A percentile compares a stretch with the other conserved stretches of the same genome.
Evolutionary conservation across 1,140 invertebrate genomes (phyloP).

Genomic region (Drosophila tristis): DNA sequence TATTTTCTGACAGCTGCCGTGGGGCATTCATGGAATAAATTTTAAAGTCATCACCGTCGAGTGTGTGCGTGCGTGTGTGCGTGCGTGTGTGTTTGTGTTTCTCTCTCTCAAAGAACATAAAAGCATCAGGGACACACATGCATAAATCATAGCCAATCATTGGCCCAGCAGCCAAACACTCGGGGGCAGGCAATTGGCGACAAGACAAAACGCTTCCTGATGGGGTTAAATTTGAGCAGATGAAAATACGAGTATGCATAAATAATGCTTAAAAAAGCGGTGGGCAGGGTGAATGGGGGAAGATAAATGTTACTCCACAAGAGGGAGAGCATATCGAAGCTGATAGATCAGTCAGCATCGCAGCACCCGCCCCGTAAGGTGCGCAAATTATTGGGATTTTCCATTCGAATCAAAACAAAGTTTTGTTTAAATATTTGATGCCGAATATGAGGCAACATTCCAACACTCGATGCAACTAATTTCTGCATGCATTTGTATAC

Average conservation of each 20-base stretch:
- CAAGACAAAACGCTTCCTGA: constrained; percentile 51
- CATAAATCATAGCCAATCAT: constrained; percentile 47
- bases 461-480: no score
- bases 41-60: constrained; percentile 26
- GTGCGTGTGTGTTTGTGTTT: no score
- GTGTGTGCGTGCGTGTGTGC: background rate
- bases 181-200: constrained; percentile 29
- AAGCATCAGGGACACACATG: constrained; percentile 21
- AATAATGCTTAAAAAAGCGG: constrained; percentile 8
- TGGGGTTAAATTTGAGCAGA: constrained; percentile 41
- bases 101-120: constrained; percentile 5
- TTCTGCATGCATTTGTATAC: no score
- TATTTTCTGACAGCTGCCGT: constrained; percentile 31
- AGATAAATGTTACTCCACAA: no score
- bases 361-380: no score
- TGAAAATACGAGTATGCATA: constrained; percentile 11
- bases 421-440: no score
- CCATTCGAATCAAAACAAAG: no score
- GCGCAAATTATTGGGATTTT: no score
- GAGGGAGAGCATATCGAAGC: no score
- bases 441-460: no score
- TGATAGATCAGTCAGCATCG: no score
- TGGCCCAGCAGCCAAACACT: constrained; percentile 22
- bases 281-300: background rate
- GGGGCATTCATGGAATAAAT: constrained; percentile 34